These are phyloP conservation scores for Plebejus melissa DNA, from an alignment of 2,888 invertebrate species.

Conservation along the genomic window DNA sequence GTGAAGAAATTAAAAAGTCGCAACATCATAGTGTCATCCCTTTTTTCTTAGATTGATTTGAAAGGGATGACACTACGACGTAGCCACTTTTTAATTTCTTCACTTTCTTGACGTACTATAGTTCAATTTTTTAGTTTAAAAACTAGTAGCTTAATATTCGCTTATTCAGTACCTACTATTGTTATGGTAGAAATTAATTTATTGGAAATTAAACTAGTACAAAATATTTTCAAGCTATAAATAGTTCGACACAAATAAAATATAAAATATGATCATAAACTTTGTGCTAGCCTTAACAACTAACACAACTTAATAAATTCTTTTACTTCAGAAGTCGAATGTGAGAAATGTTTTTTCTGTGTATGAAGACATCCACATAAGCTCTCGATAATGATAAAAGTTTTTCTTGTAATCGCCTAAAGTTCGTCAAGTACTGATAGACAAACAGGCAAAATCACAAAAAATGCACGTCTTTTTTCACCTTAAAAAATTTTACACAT, in stretches of 20 bases:
- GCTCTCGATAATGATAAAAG: constrained; percentile 69
- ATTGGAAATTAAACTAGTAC: not conserved
- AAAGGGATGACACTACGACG: too few species aligned
- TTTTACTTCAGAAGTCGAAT: constrained; percentile 30
- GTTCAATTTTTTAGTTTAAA: too few species aligned
- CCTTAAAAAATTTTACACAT: too few species aligned
- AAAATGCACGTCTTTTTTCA: not conserved
- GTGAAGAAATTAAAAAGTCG: too few species aligned
- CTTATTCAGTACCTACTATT: not conserved
- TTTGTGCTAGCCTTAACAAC: not conserved
- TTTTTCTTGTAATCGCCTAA: constrained; percentile 47
- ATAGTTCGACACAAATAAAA: not conserved
- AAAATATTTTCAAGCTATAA: too few species aligned
- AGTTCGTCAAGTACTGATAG: constrained; percentile 36
- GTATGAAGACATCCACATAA: constrained; percentile 60
- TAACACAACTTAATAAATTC: not conserved
- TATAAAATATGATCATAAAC: not conserved
- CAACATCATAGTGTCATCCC: too few species aligned
- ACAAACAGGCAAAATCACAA: constrained; percentile 21
- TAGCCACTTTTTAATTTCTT: too few species aligned
- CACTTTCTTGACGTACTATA: too few species aligned
- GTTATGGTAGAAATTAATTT: too few species aligned
- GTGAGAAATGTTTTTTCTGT: constrained; percentile 49
- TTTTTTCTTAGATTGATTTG: too few species aligned
- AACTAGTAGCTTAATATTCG: not conserved